A percentile compares a stretch with the other conserved stretches of the same genome.
Conservation (phyloP, 2,113 vertebrate species). For the Odontesthes bonariensis region DNA sequence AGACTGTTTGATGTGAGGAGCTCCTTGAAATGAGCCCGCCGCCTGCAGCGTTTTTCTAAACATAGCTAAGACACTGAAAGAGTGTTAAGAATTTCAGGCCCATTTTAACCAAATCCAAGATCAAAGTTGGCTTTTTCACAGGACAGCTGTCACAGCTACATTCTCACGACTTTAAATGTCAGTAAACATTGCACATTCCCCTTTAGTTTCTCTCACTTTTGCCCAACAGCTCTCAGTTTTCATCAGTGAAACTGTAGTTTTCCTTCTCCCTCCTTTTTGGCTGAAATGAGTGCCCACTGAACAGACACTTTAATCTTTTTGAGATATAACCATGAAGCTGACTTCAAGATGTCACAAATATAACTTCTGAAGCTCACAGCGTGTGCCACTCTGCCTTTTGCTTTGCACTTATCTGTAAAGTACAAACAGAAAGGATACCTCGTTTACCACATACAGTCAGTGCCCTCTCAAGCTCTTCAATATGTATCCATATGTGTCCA, state of each 20-base stretch:
- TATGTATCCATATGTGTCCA: not conserved
- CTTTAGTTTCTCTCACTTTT: conserved; percentile 8
- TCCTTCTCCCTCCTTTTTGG: not conserved
- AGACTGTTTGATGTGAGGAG: conserved; percentile 56
- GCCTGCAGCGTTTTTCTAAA: conserved; percentile 52
- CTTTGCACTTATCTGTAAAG: not conserved
- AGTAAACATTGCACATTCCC: not conserved
- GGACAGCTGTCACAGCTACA: conserved; percentile 21
- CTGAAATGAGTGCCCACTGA: not conserved
- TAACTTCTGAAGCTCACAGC: not conserved
- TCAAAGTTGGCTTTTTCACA: conserved; percentile 58
- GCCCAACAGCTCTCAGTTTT: not conserved
- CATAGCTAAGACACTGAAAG: conserved; percentile 43
- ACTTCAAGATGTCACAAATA: conserved; percentile 8
- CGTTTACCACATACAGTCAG: not conserved
- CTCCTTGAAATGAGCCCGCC: conserved; percentile 47
- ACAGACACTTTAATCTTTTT: not conserved
- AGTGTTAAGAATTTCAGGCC: conserved; percentile 54
- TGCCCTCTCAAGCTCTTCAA: not conserved
- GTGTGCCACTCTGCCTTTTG: not conserved
- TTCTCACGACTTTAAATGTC: conserved; percentile 40
- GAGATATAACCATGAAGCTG: not conserved
- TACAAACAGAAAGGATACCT: not conserved
- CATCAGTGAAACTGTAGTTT: not conserved
- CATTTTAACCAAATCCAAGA: conserved; percentile 57